Evolutionary conservation across 2,113 vertebrate genomes (phyloP).

Genomic region (Nannospalax galili): DNA sequence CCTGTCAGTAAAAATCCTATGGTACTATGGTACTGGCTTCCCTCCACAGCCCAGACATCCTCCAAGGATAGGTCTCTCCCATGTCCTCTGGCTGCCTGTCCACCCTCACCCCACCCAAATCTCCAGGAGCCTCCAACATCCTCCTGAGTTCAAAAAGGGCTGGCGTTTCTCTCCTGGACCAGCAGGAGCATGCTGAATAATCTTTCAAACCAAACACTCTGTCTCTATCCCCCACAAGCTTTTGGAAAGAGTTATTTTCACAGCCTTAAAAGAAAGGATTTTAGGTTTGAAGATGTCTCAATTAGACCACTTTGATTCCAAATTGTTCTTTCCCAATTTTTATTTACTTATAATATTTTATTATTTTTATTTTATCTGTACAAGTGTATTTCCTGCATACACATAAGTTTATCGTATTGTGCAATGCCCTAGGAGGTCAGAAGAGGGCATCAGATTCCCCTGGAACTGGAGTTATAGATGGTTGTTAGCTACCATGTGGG

Average conservation of each 20-base stretch:
- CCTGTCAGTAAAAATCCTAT: background rate
- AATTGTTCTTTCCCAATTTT: background rate
- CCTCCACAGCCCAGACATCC: background rate
- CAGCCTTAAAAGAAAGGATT: background rate
- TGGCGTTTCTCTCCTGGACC: background rate
- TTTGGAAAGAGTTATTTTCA: constrained; percentile 41
- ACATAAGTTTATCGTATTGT: no score
- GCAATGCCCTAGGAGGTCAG: no score
- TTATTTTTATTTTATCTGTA: no score
- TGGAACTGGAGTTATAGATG: no score
- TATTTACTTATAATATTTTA: no score
- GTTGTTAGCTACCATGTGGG: no score
- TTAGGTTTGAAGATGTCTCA: background rate
- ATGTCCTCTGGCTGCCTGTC: background rate
- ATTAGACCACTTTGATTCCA: background rate
- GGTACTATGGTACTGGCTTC: background rate
- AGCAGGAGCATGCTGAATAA: background rate
- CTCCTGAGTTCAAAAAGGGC: background rate
- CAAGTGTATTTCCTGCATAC: no score
- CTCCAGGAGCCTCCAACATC: background rate
- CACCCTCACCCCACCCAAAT: background rate
- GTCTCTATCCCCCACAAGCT: background rate
- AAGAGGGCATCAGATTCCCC: no score
- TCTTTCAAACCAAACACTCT: constrained; percentile 12
- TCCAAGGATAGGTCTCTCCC: background rate